A percentile compares a stretch with the other conserved stretches of the same genome.
Evolutionary conservation across 2,113 vertebrate species (phyloP).

Genomic region (sheep (Ovis aries)): DNA sequence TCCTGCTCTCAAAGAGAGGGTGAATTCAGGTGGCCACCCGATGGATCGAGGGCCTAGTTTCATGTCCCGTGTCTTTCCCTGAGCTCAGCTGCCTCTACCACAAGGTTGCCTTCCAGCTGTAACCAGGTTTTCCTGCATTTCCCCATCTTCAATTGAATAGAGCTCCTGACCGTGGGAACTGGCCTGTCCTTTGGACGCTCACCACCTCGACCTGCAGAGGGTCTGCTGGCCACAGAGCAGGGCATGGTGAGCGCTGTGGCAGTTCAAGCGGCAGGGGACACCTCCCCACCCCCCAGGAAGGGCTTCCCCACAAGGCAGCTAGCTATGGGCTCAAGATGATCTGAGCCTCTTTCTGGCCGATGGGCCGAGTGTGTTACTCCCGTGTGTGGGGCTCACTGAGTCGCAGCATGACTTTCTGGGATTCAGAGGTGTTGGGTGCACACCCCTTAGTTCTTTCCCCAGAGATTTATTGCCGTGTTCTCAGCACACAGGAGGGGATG

Average conservation of each 20-base stretch:
- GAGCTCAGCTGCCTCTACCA: background rate
- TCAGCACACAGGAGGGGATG: fast-evolving
- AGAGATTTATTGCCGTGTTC: fast-evolving
- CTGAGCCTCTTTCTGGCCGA: background rate
- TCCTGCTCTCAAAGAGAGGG: background rate
- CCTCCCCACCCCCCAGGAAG: background rate
- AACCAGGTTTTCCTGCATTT: background rate
- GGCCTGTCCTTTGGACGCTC: background rate
- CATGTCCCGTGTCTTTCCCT: fast-evolving
- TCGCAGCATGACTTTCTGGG: background rate
- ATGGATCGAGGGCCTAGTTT: fast-evolving
- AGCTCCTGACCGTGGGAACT: fast-evolving
- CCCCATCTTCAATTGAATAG: fast-evolving
- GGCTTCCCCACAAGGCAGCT: background rate
- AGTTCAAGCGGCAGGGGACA: background rate
- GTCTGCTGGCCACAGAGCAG: background rate
- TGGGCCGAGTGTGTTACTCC: fast-evolving
- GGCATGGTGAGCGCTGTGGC: fast-evolving
- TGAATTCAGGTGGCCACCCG: background rate
- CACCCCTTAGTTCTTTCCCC: background rate
- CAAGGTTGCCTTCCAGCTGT: fast-evolving
- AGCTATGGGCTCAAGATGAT: fast-evolving
- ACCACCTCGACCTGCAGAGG: fast-evolving
- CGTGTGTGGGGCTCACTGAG: fast-evolving
- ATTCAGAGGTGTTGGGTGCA: fast-evolving